A percentile compares a stretch with the other conserved stretches of the same genome.
phyloP scores from a whole-genome alignment of 2,113 vertebrate species.

The Lonchura striata region DNA sequence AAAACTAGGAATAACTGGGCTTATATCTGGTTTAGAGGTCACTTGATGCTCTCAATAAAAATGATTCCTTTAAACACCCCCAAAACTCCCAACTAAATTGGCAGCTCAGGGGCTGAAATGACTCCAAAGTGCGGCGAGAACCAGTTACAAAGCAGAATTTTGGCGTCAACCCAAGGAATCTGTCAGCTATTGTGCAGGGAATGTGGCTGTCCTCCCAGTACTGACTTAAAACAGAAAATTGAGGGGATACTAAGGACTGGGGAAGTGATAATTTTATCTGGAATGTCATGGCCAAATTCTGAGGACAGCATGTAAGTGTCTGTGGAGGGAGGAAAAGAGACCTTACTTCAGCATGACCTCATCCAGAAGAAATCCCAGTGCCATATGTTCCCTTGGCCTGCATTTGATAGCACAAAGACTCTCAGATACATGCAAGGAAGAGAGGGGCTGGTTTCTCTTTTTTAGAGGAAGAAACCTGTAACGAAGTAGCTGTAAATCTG shows the following conservation, averaged over 20 bases:
- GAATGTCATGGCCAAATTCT: constrained; percentile 56
- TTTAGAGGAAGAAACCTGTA: background rate
- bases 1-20: background rate
- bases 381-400: constrained; percentile 62
- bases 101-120: background rate
- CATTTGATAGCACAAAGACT: constrained; percentile 12
- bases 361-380: constrained; percentile 65
- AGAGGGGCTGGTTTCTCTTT: background rate
- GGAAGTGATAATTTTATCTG: constrained; percentile 66
- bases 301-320: constrained; percentile 54
- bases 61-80: background rate
- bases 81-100: background rate
- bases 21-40: background rate
- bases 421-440: background rate
- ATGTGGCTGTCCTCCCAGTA: constrained; percentile 35
- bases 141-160: background rate
- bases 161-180: constrained; percentile 55
- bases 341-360: constrained; percentile 65
- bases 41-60: background rate
- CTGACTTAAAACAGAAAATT: constrained; percentile 40
- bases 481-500: background rate
- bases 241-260: constrained; percentile 18
- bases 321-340: constrained; percentile 13
- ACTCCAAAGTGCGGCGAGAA: constrained; percentile 15
- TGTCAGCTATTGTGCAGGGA: constrained; percentile 55